Conservation (phyloP, 2,888 invertebrate species). For the Melangyna quadrimaculata region DNA sequence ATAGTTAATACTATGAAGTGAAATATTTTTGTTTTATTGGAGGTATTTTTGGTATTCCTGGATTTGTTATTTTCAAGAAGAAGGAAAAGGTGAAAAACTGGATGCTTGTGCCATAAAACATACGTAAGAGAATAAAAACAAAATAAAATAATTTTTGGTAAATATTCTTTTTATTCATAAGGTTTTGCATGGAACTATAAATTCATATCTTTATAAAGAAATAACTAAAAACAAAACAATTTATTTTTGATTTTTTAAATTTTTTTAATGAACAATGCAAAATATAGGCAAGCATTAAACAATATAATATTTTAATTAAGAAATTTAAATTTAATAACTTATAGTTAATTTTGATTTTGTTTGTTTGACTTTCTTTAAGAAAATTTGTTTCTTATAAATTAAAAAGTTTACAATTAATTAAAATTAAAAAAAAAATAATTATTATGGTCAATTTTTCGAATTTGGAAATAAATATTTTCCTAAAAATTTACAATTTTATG, state of each 20-base stretch:
- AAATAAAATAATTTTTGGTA: constrained; percentile 73
- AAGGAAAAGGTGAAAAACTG: background rate
- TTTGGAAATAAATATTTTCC: constrained; percentile 39
- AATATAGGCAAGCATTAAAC: constrained; percentile 47
- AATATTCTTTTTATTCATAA: constrained; percentile 64
- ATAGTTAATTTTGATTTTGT: constrained; percentile 80
- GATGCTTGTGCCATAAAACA: constrained; percentile 52
- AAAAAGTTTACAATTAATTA: constrained; percentile 42
- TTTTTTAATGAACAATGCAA: constrained; percentile 6
- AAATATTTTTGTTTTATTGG: constrained; percentile 76
- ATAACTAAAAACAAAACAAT: constrained; percentile 71
- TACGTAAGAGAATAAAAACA: constrained; percentile 34
- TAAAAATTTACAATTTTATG: constrained; percentile 72
- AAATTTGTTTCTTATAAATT: constrained; percentile 39
- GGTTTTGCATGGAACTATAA: constrained; percentile 39
- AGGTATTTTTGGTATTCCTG: constrained; percentile 80
- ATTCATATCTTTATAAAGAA: constrained; percentile 45
- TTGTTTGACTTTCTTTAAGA: constrained; percentile 57
- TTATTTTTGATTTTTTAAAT: constrained; percentile 32
- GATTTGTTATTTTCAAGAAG: constrained; percentile 72
- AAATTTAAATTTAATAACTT: constrained; percentile 76
- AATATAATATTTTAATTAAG: constrained; percentile 75
- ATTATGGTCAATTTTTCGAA: constrained; percentile 54
- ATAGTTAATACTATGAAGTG: constrained; percentile 31
- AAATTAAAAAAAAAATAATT: constrained; percentile 47